Evolutionary conservation across 2,113 vertebrate genomes (phyloP).

Genomic region (Neotoma lepida): DNA sequence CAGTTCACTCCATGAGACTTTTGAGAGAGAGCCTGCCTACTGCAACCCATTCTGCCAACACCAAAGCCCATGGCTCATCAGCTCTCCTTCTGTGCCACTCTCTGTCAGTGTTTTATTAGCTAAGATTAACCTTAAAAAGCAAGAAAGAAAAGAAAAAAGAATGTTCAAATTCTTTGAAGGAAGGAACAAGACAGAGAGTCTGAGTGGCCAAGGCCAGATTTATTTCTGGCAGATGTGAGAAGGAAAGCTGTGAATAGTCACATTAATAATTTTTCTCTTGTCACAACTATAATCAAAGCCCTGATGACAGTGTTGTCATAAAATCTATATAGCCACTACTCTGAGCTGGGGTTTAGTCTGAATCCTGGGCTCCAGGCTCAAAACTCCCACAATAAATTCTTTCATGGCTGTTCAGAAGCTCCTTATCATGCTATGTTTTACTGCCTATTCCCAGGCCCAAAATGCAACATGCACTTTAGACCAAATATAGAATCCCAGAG

Average conservation of each 20-base stretch:
- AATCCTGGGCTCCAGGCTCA: background rate
- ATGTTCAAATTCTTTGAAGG: background rate
- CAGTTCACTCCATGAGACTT: background rate
- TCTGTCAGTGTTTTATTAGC: background rate
- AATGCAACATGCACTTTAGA: constrained; percentile 3
- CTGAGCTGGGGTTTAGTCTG: background rate
- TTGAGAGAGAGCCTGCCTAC: too few relatives aligned
- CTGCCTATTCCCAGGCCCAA: background rate
- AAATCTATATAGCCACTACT: constrained; percentile 23
- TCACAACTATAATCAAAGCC: constrained; percentile 41
- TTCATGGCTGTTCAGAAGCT: background rate
- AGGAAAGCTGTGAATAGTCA: background rate
- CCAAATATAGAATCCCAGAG: constrained; percentile 13
- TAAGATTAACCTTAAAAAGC: background rate
- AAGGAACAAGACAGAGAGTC: background rate
- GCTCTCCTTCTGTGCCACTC: background rate
- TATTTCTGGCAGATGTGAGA: background rate
- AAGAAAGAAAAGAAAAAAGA: background rate
- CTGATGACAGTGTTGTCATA: constrained; percentile 52
- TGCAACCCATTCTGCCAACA: background rate
- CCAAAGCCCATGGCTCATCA: accelerated
- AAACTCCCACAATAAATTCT: constrained; percentile 9
- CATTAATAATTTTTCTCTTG: constrained; percentile 50
- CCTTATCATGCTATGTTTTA: background rate
- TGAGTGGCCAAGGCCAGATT: background rate